phyloP scores from a whole-genome alignment of 2,113 vertebrate genomes.

The Myodes glareolus region DNA sequence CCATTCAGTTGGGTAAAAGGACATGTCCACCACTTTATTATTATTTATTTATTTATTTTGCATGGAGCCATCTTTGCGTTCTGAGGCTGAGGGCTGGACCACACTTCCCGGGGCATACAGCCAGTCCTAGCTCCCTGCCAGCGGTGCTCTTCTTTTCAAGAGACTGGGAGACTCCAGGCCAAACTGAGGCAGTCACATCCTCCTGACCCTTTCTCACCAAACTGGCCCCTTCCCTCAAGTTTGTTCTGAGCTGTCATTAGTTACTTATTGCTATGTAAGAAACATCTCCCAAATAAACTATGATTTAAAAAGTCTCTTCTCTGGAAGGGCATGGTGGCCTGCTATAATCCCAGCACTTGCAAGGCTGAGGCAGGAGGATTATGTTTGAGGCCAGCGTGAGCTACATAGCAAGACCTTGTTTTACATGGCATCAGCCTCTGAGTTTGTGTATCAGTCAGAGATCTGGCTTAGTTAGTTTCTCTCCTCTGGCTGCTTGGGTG shows the following conservation, averaged over 20 bases:
- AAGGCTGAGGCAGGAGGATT: no score
- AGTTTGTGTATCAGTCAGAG: neutral
- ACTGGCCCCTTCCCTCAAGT: neutral
- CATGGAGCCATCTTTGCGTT: neutral
- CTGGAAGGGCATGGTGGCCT: neutral
- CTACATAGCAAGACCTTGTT: neutral
- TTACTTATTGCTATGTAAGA: neutral
- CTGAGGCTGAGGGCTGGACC: neutral
- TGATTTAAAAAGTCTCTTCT: neutral
- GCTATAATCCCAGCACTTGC: neutral
- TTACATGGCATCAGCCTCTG: neutral
- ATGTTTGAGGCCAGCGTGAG: neutral
- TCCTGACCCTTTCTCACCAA: neutral
- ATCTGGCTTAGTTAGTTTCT: neutral
- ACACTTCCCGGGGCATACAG: neutral
- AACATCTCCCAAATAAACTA: neutral
- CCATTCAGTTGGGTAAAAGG: neutral
- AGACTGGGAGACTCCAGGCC: neutral
- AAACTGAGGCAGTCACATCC: neutral
- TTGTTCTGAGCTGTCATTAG: neutral
- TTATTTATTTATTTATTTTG: no score
- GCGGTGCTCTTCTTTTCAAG: neutral
- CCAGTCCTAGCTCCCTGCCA: neutral
- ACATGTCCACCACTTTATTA: neutral
- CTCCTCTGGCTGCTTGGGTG: neutral